phyloP scores from a whole-genome alignment of 2,113 vertebrate species.

The Lophochroa leadbeateri region DNA sequence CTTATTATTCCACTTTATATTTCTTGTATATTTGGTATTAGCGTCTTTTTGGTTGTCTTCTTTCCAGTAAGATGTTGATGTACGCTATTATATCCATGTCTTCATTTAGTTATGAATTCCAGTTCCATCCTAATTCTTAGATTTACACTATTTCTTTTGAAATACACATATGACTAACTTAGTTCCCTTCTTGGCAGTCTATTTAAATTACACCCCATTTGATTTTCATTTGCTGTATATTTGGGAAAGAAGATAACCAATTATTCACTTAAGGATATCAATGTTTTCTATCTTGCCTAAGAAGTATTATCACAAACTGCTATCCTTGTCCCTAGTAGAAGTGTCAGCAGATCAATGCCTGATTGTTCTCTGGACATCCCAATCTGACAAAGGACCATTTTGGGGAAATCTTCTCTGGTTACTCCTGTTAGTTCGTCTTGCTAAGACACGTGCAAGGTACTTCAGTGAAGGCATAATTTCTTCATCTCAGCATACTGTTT shows the following conservation, averaged over 20 bases:
- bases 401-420: not conserved
- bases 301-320: not conserved
- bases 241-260: not conserved
- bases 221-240: not conserved
- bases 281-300: not conserved
- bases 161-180: not conserved
- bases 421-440: not conserved
- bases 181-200: not conserved
- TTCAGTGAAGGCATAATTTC: not conserved
- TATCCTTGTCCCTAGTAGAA: not conserved
- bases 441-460: not conserved
- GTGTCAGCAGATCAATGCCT: not conserved
- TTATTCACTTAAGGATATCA: not conserved
- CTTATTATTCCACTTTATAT: not conserved
- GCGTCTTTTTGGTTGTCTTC: not conserved
- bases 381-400: not conserved
- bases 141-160: not conserved
- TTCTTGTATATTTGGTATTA: not conserved
- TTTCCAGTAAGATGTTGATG: not conserved
- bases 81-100: not conserved
- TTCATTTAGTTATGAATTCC: not conserved
- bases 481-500: not conserved
- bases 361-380: not conserved
- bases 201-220: not conserved
- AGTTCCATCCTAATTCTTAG: not conserved